Evolutionary conservation across 2,113 vertebrate species (phyloP).

Genomic region (Cephalopholis sonnerati): DNA sequence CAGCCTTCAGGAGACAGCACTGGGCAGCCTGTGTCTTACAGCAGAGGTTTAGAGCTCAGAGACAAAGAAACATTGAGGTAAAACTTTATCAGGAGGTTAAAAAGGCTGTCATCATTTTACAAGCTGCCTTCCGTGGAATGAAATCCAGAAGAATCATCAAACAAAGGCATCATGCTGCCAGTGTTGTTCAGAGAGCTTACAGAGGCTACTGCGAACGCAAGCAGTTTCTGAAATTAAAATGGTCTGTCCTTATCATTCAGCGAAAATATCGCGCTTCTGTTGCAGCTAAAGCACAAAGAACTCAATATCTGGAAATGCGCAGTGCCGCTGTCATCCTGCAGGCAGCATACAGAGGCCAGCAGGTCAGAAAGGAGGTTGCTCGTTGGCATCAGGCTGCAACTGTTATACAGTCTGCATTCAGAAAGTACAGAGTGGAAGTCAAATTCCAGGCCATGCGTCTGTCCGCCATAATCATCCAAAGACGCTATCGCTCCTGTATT

Average conservation of each 20-base stretch:
- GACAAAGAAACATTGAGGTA: constrained; percentile 53
- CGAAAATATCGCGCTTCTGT: constrained; percentile 15
- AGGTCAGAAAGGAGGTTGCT: constrained; percentile 74
- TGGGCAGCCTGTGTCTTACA: constrained; percentile 83
- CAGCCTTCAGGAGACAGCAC: constrained; percentile 72
- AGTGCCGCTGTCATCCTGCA: constrained; percentile 58
- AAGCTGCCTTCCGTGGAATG: constrained; percentile 83
- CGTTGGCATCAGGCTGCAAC: constrained; percentile 81
- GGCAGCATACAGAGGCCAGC: constrained; percentile 34
- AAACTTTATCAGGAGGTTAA: constrained; percentile 65
- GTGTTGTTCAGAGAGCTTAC: constrained; percentile 44
- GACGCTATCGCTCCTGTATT: constrained; percentile 78
- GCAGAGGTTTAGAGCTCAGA: constrained; percentile 84
- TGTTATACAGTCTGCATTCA: constrained; percentile 86
- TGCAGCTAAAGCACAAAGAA: constrained; percentile 58
- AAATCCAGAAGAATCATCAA: constrained; percentile 73
- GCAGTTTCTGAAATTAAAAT: constrained; percentile 27
- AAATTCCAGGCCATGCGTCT: constrained; percentile 82
- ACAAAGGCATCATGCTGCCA: constrained; percentile 72
- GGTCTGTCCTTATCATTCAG: constrained; percentile 17
- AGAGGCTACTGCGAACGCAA: not conserved
- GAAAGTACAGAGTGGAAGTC: constrained; percentile 74
- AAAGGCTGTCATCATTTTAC: constrained; percentile 73
- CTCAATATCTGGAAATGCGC: constrained; percentile 77
- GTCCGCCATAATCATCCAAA: constrained; percentile 86